Evolutionary conservation across 53 echinoderm and acorn worm genomes (phyloP).

Genomic region (Glandiceps talaboti): DNA sequence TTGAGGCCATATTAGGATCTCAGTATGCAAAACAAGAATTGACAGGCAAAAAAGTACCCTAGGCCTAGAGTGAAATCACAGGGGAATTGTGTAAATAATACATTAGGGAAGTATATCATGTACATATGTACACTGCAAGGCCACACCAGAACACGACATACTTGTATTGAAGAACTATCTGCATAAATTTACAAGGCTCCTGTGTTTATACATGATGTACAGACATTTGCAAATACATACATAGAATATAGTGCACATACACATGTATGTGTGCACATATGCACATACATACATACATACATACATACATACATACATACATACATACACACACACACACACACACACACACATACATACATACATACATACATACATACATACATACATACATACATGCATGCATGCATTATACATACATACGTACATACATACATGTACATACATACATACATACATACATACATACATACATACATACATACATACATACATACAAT

Average conservation of each 20-base stretch:
- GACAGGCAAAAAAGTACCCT: too few relatives aligned
- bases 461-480: conserved; percentile 4
- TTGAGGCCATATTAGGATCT: too few relatives aligned
- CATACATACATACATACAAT: conserved; percentile 4
- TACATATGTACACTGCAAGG: too few relatives aligned
- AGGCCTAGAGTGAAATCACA: too few relatives aligned
- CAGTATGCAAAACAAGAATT: too few relatives aligned
- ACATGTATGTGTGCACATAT: not conserved
- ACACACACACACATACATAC: not conserved
- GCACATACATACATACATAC: not conserved
- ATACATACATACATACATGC: conserved; percentile 2
- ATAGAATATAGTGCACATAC: not conserved
- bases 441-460: conserved; percentile 5
- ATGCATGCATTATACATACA: too few relatives aligned
- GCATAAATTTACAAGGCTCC: too few relatives aligned
- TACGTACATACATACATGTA: not conserved
- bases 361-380: conserved; percentile 6
- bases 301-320: not conserved
- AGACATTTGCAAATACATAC: not conserved
- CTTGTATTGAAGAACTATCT: too few relatives aligned
- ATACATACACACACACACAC: not conserved
- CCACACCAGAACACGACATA: too few relatives aligned
- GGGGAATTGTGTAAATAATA: too few relatives aligned
- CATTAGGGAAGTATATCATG: too few relatives aligned
- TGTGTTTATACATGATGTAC: not conserved